Evolutionary conservation across 2,113 vertebrate genomes (phyloP), one percentile per base, ranked within the genome.

Genomic region (Symphodus melops): DNA sequence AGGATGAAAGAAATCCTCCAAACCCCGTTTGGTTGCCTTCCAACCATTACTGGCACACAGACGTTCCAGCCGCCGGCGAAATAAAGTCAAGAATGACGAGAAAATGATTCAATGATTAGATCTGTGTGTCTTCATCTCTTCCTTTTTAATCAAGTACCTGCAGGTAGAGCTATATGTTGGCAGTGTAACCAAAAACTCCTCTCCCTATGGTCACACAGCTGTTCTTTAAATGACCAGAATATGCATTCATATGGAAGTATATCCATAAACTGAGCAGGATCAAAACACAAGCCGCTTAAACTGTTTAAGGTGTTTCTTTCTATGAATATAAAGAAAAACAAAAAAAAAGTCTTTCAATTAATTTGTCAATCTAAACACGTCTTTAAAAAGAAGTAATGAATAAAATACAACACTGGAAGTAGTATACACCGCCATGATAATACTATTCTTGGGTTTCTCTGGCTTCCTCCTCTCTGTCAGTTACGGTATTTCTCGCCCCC

Each of bases 401-500:
- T n/a, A n/a, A n/a, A n/a, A n/a, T n/a, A n/a, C n/a, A n/a, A 25
- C 21, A 44, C 11, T 19, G 3, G 13, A 42, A 42, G 49, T 20
- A 19, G 8, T 21, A 63, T 17, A 48, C 42, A 39, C 20, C 52
- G 19, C 3, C 19, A 39, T 28, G 33, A 65, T 33, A 58, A 55
- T 19, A 39, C 59, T 72, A 28, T 67, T 82, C 59, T 48, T 13
- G 10, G 10, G 59, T 46, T 19, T 42, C 61, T 46, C 23, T 25
- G 2, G 39, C 77, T 55, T 14, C 48, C 28, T 42, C 25, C 73
- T 17, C 9, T 39, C 28, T 55, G 71, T 69, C 65, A 70, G 61
- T 68, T 78, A 71, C 57, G 56, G 37, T 81, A 68, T 64, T 66
- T 46, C 21, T 83, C 70, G 48, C 74, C 81, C 85, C 78, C 71